Percentiles rank a stretch among this genome's conserved stretches.
Conservation (phyloP, 2,113 vertebrate species). For the Callocephalon fimbriatum region DNA sequence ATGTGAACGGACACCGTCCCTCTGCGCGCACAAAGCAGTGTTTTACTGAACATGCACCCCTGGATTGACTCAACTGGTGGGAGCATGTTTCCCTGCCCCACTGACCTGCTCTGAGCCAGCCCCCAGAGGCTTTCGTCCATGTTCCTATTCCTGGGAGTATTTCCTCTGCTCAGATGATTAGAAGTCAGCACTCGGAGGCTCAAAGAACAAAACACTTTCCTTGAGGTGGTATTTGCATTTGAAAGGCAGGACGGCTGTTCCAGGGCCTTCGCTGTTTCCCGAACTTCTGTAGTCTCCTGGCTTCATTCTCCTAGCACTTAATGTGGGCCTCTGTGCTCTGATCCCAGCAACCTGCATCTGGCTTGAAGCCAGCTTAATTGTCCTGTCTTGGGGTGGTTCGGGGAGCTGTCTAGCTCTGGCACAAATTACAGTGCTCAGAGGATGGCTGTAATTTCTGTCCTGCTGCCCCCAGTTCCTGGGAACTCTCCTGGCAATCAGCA, state of each 20-base stretch:
- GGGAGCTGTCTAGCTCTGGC: background rate
- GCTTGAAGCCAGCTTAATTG: background rate
- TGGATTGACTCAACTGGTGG: background rate
- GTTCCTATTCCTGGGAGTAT: background rate
- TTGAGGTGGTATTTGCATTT: conserved; percentile 36
- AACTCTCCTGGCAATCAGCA: conserved; percentile 47
- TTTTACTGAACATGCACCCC: background rate
- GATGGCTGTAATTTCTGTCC: conserved; percentile 25
- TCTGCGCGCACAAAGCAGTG: background rate
- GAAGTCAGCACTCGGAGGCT: background rate
- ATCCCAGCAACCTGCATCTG: conserved; percentile 16
- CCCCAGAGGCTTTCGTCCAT: background rate
- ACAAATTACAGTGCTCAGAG: background rate
- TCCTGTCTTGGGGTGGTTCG: background rate
- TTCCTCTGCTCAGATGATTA: background rate
- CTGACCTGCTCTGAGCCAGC: background rate
- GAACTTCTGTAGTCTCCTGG: background rate
- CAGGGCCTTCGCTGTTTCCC: background rate
- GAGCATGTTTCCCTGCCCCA: background rate
- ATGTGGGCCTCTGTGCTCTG: background rate
- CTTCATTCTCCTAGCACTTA: background rate
- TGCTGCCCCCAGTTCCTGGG: conserved; percentile 45
- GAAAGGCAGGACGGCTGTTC: conserved; percentile 39
- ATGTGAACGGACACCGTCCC: rapidly evolving
- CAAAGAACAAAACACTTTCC: background rate